A percentile compares a stretch with the other conserved stretches of the same genome.
These are phyloP conservation scores for Sympetrum striolatum DNA, from an alignment of 2,888 invertebrate genomes.

Conservation along the genomic window DNA sequence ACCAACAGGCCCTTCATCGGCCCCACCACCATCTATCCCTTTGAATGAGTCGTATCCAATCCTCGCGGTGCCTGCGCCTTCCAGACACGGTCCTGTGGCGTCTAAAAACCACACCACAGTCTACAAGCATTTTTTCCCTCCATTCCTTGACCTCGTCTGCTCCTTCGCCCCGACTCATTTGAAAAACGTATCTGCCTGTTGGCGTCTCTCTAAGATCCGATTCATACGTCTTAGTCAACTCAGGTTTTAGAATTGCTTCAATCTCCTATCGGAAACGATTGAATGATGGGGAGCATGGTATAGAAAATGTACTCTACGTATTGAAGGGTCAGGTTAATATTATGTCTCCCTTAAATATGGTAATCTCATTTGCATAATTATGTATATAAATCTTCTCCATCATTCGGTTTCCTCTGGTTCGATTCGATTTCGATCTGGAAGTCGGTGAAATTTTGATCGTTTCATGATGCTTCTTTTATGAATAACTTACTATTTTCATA, in stretches of 20 bases:
- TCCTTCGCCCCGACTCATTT: not conserved
- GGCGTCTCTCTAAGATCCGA: not conserved
- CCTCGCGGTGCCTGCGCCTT: not conserved
- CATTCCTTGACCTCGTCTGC: not conserved
- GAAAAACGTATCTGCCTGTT: not conserved
- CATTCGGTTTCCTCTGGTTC: too few species aligned
- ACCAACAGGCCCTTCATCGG: not conserved
- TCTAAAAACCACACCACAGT: not conserved
- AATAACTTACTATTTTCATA: too few species aligned
- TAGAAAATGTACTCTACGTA: too few species aligned
- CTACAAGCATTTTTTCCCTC: not conserved
- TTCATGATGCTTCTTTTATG: too few species aligned
- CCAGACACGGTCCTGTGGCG: not conserved
- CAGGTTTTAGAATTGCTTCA: not conserved
- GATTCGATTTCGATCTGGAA: too few species aligned
- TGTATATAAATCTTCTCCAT: too few species aligned
- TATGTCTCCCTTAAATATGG: too few species aligned
- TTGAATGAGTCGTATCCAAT: not conserved
- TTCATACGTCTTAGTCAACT: constrained; percentile 10
- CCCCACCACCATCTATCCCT: not conserved
- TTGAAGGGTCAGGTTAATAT: too few species aligned
- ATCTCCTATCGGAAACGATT: too few species aligned
- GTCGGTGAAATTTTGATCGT: too few species aligned
- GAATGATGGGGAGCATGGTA: too few species aligned
- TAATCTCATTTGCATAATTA: too few species aligned